A percentile compares a stretch with the other conserved stretches of the same genome.
phyloP scores from a whole-genome alignment of 2,888 invertebrate species.

The Argyra leucocephala region DNA sequence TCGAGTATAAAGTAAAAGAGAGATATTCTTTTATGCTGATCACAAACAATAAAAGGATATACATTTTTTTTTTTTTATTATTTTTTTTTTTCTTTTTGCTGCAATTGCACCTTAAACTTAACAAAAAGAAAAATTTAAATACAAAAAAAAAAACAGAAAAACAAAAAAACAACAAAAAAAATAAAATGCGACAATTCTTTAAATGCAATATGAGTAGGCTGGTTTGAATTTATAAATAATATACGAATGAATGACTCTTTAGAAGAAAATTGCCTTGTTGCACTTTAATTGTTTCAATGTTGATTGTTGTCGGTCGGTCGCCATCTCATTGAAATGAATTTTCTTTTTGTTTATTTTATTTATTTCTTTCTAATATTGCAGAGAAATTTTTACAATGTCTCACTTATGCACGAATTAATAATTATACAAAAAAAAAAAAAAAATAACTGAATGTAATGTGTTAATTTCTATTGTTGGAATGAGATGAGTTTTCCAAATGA shows the following conservation, averaged over 20 bases:
- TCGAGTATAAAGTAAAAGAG: too few species aligned
- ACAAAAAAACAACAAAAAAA: not conserved
- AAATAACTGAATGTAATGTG: too few species aligned
- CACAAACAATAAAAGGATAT: too few species aligned
- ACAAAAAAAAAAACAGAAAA: slow-evolving; percentile 15
- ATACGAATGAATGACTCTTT: too few species aligned
- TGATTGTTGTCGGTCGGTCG: slow-evolving; percentile 15
- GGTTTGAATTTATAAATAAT: too few species aligned
- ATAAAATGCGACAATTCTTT: slow-evolving; percentile 13
- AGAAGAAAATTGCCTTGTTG: slow-evolving; percentile 28
- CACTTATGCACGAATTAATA: not conserved
- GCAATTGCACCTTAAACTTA: not conserved
- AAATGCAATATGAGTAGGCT: slow-evolving; percentile 2
- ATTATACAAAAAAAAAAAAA: not conserved
- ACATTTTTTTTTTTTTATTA: too few species aligned
- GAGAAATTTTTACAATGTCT: not conserved
- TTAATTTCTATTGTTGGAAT: too few species aligned
- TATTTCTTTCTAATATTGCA: too few species aligned
- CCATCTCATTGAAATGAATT: not conserved
- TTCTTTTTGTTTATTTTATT: too few species aligned
- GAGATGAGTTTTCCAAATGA: too few species aligned
- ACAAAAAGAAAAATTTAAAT: not conserved
- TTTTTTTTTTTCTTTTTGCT: not conserved
- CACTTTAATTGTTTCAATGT: slow-evolving; percentile 26
- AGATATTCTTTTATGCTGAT: too few species aligned